These are phyloP conservation scores for Hyppa rectilinea DNA, from an alignment of 2,888 invertebrate genomes.

Conservation along the genomic window DNA sequence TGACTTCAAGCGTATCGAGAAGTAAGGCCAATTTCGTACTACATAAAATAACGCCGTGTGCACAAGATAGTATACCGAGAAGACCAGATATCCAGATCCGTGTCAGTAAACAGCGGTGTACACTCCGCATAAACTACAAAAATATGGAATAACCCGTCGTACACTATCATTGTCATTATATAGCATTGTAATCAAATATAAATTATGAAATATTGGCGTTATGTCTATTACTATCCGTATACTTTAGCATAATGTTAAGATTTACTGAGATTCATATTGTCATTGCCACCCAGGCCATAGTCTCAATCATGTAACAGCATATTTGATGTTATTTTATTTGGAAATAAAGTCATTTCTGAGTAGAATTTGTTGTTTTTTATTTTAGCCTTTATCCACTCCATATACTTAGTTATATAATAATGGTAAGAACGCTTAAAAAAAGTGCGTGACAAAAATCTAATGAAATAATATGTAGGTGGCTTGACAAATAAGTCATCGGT, in stretches of 20 bases:
- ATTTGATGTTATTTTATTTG: conserved; percentile 51
- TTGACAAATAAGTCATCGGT: too few species aligned
- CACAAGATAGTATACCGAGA: background rate
- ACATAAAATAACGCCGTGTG: background rate
- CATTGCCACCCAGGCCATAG: conserved; percentile 44
- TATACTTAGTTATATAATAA: background rate
- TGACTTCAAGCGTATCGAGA: conserved; percentile 32
- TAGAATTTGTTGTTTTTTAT: conserved; percentile 33
- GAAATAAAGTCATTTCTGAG: conserved; percentile 50
- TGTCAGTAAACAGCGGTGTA: background rate
- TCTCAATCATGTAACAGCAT: conserved; percentile 49
- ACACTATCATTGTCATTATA: too few species aligned
- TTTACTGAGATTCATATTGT: conserved; percentile 22
- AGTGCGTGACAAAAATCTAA: background rate
- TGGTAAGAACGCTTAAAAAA: background rate
- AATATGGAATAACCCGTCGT: conserved; percentile 13
- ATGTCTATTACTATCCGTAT: conserved; percentile 37
- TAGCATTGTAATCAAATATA: conserved; percentile 31
- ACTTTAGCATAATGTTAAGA: conserved; percentile 25
- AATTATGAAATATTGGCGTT: conserved; percentile 33
- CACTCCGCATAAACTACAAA: background rate
- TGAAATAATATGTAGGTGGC: too few species aligned
- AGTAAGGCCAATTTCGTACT: conserved; percentile 10
- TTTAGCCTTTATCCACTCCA: background rate
- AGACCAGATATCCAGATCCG: background rate